Evolutionary conservation across 2,797 vertebrate species (phyloP), one percentile per base, ranked within the genome.

Genomic region (Petrocephalus schoutedeni): DNA sequence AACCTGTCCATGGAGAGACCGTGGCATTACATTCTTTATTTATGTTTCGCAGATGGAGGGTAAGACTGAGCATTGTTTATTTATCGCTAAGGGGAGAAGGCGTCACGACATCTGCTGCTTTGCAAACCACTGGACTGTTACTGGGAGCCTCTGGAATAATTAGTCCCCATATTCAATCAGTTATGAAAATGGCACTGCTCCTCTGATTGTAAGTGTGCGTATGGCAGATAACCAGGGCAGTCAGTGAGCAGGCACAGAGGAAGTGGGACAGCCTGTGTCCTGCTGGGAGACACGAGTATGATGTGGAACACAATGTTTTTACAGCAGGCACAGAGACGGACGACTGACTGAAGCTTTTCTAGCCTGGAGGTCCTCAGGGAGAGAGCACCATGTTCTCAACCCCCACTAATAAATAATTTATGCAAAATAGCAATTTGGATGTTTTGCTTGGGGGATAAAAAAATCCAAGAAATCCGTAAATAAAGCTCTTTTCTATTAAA

Each of bases 401-500:
- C 96, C 96, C 94, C 93, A 92, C 94, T 96, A 94, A 98, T 99
- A 97, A 97, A 98, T 98, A 97, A 99, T 98, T 98, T 97, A 99
- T 98, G 96, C 94, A 96, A 97, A 98, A 96, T 96, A 97, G 96
- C 96, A 97, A 98, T 98, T 98, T 96, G 96, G 95, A 97, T 98
- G 96, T 98, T 98, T 97, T 95, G 96, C 97, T 97, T 95, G 95
- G 93, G 96, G 96, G 95, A 94, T 95, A 96, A 95, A 28, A 28
- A 96, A 95, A 96, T 95, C 93, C 94, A 95, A 96, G 95, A 96
- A 95, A 97, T 97, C 97, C 96, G 96, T 97, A 97, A 96, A 97
- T 97, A 97, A 97, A 97, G 96, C 96, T 91, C 93, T 57, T 88
- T 87, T 45, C 90, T 88, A 80, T 89, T 95, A 94, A 91, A 93